Conservation (phyloP, 2,888 invertebrate genomes). For the Papilio protenor region DNA sequence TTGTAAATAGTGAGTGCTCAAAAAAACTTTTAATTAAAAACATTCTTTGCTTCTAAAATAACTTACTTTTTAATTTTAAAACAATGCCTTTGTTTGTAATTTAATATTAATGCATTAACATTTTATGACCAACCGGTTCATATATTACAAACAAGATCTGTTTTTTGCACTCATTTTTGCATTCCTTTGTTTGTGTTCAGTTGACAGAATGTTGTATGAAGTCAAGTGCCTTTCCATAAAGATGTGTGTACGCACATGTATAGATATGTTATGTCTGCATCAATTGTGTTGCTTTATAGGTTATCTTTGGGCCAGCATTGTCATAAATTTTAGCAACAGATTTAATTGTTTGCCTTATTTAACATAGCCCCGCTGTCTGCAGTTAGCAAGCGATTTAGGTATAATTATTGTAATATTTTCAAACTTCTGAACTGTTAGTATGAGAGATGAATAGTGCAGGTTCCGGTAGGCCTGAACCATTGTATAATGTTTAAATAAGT, state of each 20-base stretch:
- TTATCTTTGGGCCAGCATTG: slow-evolving; percentile 47
- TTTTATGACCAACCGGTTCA: slow-evolving; percentile 18
- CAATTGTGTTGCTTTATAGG: slow-evolving; percentile 44
- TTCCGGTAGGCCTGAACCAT: slow-evolving; percentile 78
- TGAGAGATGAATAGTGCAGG: slow-evolving; percentile 63
- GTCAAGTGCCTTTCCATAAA: slow-evolving; percentile 42
- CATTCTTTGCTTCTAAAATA: background rate
- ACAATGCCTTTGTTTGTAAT: slow-evolving; percentile 30
- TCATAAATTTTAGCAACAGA: slow-evolving; percentile 45
- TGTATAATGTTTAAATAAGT: slow-evolving; percentile 81
- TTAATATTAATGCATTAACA: slow-evolving; percentile 1
- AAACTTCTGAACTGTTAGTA: slow-evolving; percentile 72
- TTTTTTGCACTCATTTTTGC: slow-evolving; percentile 37
- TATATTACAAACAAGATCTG: slow-evolving; percentile 17
- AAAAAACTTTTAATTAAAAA: background rate
- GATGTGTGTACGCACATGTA: slow-evolving; percentile 21
- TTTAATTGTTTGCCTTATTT: slow-evolving; percentile 59
- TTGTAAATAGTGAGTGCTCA: slow-evolving; percentile 3
- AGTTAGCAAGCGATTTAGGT: slow-evolving; percentile 67
- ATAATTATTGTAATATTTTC: slow-evolving; percentile 60
- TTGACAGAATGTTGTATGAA: slow-evolving; percentile 38
- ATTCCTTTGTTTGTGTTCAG: slow-evolving; percentile 41
- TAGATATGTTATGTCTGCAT: slow-evolving; percentile 10
- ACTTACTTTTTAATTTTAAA: background rate
- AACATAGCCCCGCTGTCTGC: slow-evolving; percentile 60